Evolutionary conservation across 2,113 vertebrate species (phyloP).

Genomic region (Elachura formosa): DNA sequence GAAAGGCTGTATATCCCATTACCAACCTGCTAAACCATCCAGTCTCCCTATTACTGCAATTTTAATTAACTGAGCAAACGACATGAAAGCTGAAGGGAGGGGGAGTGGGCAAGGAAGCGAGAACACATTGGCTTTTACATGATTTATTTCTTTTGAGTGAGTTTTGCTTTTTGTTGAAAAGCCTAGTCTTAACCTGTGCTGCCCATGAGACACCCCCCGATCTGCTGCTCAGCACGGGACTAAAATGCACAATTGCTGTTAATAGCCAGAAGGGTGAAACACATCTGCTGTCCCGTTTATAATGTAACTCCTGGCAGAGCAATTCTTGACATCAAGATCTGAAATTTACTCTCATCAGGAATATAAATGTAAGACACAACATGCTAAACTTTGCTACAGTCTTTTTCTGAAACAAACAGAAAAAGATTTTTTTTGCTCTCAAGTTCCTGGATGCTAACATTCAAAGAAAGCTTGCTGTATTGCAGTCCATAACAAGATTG

Average conservation of each 20-base stretch:
- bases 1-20: slow-evolving; percentile 64
- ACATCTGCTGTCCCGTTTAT: background rate
- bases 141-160: slow-evolving; percentile 32
- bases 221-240: background rate
- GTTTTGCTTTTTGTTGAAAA: background rate
- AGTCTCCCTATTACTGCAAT: slow-evolving; percentile 56
- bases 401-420: background rate
- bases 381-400: background rate
- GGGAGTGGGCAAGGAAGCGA: slow-evolving; percentile 9
- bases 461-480: background rate
- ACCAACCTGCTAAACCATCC: slow-evolving; percentile 49
- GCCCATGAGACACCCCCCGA: background rate
- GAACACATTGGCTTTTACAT: slow-evolving; percentile 42
- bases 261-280: background rate
- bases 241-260: rapidly evolving
- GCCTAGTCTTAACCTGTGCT: background rate
- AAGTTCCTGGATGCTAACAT: background rate
- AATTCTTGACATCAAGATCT: background rate
- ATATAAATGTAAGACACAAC: background rate
- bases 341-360: background rate
- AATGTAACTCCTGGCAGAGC: background rate
- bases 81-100: slow-evolving; percentile 51
- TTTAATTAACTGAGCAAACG: slow-evolving; percentile 62
- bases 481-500: rapidly evolving
- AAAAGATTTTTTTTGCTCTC: background rate